A percentile compares a stretch with the other conserved stretches of the same genome.
Evolutionary conservation across 1,140 invertebrate species (phyloP).

Genomic region (Papilio aristodemus): DNA sequence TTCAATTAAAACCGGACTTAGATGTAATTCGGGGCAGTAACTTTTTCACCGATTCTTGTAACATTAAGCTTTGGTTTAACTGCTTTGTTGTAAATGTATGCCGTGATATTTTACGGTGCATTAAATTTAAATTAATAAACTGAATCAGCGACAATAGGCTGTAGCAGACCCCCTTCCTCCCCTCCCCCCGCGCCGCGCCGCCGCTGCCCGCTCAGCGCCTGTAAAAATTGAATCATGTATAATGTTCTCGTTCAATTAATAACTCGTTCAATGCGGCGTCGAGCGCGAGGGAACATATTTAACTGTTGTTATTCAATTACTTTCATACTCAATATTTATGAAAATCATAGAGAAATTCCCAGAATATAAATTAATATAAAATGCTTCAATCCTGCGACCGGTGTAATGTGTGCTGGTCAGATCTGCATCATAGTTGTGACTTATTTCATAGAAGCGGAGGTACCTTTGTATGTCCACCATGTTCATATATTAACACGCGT

Average conservation of each 20-base stretch:
- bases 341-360: no score
- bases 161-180: background rate
- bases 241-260: background rate
- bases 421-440: no score
- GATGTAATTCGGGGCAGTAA: background rate
- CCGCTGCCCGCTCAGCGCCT: background rate
- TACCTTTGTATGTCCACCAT: no score
- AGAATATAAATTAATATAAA: background rate
- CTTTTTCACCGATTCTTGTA: background rate
- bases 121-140: background rate
- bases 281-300: background rate
- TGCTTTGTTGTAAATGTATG: background rate
- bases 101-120: background rate
- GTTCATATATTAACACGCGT: no score
- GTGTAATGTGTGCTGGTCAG: no score
- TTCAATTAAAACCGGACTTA: no score
- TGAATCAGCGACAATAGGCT: background rate
- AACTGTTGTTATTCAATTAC: background rate
- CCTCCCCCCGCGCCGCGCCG: background rate
- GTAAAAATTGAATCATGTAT: background rate
- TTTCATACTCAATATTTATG: background rate
- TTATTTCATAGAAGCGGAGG: no score
- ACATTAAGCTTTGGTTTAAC: background rate
- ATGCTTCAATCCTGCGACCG: no score
- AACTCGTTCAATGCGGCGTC: background rate